Evolutionary conservation across 2,797 vertebrate genomes (phyloP), one percentile per base, ranked within the genome.

Genomic region (Tachyglossus aculeatus): DNA sequence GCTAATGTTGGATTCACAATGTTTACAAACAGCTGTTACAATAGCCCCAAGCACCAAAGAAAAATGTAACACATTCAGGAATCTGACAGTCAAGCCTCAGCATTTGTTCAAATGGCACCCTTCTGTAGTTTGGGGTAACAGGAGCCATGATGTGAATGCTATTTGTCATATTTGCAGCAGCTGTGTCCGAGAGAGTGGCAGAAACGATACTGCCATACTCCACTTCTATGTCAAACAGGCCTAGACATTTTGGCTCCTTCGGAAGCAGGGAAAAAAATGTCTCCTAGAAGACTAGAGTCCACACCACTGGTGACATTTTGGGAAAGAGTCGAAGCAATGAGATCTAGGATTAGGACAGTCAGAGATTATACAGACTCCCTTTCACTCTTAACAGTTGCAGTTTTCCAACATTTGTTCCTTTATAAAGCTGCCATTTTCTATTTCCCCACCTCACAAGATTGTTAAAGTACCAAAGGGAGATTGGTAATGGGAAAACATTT

Each of bases 21-120:
- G 82, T 93, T 93, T 92, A 92, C 88, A 90, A 91, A 90, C 88
- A 93, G 86, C 89, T 92, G 91, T 82, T 89, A 80, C 57, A 86
- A 80, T 76, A 87, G 79, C 62, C 78, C 71, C 63, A 36, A 77
- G 76, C 82, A 76, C 63, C 4, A 7, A 57, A 87, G 85, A 91
- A 89, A 87, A 87, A 89, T 88, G 84, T 87, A 71, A 81, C 80
- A 74, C 78, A 85, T 88, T 84, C 78, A 84, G 86, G 82, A 85
- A 84, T 83, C 74, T 85, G 89, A 88, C 72, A 83, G 81, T 87
- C 81, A 88, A 86, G 80, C 71, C 54, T 38, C 0, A 81, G 73
- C 89, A 86, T 84, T 89, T 92, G 88, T 87, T 88, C 76, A 55
- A 57, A 76, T 32, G 77, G 74, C 81, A 74, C 84, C 88, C 83